These are phyloP conservation scores for Campoplex nolae DNA, from an alignment of 2,888 invertebrate genomes.

Conservation along the genomic window DNA sequence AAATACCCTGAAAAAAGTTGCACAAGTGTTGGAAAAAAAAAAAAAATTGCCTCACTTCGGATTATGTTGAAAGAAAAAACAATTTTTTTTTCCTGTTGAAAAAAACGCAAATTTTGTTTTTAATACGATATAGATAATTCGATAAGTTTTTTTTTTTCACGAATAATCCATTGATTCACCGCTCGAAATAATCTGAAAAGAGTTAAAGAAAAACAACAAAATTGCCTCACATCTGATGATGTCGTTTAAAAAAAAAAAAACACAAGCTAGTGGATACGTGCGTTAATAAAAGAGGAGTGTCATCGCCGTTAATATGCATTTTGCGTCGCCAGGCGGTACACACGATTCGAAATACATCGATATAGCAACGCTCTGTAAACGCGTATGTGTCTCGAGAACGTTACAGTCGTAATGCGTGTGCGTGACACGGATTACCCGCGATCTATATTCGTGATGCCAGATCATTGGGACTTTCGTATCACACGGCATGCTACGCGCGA, in stretches of 20 bases:
- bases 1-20: no score
- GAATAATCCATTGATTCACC: no score
- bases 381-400: neutral
- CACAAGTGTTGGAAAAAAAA: no score
- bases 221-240: neutral
- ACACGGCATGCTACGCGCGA: neutral
- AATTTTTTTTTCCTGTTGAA: no score
- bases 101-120: no score
- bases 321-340: conserved; percentile 21
- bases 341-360: conserved; percentile 2
- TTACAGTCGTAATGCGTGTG: conserved; percentile 38
- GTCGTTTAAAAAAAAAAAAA: neutral
- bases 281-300: conserved; percentile 33
- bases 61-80: no score
- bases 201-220: neutral
- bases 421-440: conserved; percentile 68
- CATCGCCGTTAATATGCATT: conserved; percentile 42
- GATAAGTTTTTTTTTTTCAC: no score
- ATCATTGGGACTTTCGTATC: conserved; percentile 59
- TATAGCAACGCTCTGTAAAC: conserved; percentile 26
- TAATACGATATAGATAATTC: no score
- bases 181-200: no score
- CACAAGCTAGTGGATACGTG: conserved; percentile 16
- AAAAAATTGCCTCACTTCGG: no score
- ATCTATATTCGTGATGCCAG: conserved; percentile 71